These are phyloP conservation scores for Trachelus iudaicus DNA, from an alignment of 2,888 invertebrate genomes.

Conservation along the genomic window DNA sequence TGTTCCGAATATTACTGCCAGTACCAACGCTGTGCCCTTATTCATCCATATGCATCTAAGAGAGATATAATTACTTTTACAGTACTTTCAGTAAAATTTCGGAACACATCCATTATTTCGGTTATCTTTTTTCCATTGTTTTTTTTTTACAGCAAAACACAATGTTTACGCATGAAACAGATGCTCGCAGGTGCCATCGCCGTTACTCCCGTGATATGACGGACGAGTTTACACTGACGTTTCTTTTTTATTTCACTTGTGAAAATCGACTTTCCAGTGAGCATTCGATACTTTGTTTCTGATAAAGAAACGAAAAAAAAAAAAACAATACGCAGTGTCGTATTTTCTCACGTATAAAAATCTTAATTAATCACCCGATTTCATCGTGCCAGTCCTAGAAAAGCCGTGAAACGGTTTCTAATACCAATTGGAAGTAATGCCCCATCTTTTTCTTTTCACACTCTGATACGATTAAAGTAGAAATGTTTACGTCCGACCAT, in stretches of 20 bases:
- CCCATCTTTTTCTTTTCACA: not conserved
- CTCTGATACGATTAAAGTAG: not conserved
- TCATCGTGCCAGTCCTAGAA: not conserved
- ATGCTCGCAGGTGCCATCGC: not conserved
- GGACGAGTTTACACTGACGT: not conserved
- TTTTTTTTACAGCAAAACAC: not conserved
- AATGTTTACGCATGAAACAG: not conserved
- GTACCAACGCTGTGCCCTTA: too few species aligned
- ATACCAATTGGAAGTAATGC: not conserved
- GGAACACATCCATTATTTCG: not conserved
- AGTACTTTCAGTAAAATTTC: too few species aligned
- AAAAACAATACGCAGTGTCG: not conserved
- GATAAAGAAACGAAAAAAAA: not conserved
- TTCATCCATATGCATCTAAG: too few species aligned
- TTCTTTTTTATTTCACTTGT: not conserved
- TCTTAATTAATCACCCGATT: not conserved
- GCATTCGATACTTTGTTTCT: not conserved
- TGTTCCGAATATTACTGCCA: too few species aligned
- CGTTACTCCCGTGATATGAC: not conserved
- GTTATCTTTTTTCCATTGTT: not conserved
- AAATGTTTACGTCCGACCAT: slow-evolving; percentile 29
- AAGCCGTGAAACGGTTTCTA: not conserved
- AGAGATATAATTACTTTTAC: too few species aligned
- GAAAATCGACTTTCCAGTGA: not conserved
- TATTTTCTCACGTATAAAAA: not conserved